phyloP scores from a whole-genome alignment of 2,113 vertebrate species.

The Triplophysa dalaica region DNA sequence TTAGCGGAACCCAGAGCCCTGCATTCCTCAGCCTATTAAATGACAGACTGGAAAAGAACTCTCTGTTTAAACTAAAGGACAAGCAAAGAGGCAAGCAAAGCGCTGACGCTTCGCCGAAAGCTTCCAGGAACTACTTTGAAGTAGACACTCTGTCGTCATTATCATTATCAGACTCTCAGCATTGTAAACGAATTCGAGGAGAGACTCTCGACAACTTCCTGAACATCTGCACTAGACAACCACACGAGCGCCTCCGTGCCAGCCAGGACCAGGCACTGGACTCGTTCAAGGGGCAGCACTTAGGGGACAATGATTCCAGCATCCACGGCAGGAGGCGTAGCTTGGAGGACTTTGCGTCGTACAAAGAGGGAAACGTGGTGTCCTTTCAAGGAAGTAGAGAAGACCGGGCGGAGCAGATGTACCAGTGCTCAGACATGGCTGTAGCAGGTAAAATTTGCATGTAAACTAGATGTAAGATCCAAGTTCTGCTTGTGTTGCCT shows the following conservation, averaged over 20 bases:
- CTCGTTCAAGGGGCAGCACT: constrained; percentile 81
- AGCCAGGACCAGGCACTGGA: constrained; percentile 73
- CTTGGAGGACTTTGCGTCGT: constrained; percentile 86
- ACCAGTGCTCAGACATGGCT: constrained; percentile 73
- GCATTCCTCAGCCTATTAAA: constrained; percentile 81
- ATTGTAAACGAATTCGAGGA: constrained; percentile 84
- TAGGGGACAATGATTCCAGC: constrained; percentile 78
- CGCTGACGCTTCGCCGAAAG: constrained; percentile 69
- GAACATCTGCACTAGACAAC: constrained; percentile 85
- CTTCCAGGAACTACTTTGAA: constrained; percentile 85
- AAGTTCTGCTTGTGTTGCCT: not conserved
- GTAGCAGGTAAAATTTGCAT: constrained; percentile 78
- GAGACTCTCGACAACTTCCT: constrained; percentile 82
- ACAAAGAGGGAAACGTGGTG: constrained; percentile 87
- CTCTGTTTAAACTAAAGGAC: constrained; percentile 87
- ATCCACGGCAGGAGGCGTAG: constrained; percentile 82
- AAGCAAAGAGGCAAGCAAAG: constrained; percentile 83
- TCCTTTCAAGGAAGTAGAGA: constrained; percentile 85
- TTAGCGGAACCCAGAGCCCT: constrained; percentile 83
- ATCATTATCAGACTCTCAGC: constrained; percentile 87
- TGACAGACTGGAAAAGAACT: constrained; percentile 81
- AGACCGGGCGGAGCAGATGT: constrained; percentile 76
- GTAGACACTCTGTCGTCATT: constrained; percentile 85
- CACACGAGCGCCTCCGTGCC: constrained; percentile 69
- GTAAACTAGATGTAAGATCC: not conserved